Conservation (phyloP, 2,797 vertebrate species). For the Hippocampus kuda region DNA sequence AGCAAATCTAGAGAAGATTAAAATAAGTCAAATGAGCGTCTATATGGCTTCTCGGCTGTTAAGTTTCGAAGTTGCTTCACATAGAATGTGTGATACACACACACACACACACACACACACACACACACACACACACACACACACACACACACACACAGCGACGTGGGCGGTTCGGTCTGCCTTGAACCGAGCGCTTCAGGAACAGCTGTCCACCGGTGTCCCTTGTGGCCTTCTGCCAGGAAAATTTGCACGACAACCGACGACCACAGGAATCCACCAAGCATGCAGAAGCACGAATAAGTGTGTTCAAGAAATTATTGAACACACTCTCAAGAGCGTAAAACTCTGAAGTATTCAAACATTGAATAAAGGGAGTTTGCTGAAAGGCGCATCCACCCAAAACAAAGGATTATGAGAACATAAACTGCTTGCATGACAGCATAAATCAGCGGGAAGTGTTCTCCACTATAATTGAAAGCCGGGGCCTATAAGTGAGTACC, state of each 20-base stretch:
- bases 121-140: slow-evolving; percentile 13
- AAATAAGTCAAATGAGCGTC: slow-evolving; percentile 23
- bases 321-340: slow-evolving; percentile 23
- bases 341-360: slow-evolving; percentile 15
- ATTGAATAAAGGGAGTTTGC: slow-evolving; percentile 18
- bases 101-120: slow-evolving; percentile 13
- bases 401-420: slow-evolving; percentile 51
- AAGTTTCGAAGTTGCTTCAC: slow-evolving; percentile 14
- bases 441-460: slow-evolving; percentile 52
- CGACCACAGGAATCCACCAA: slow-evolving; percentile 35
- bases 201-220: slow-evolving; percentile 52
- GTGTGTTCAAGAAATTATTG: slow-evolving; percentile 6
- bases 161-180: slow-evolving; percentile 34
- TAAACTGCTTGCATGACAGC: slow-evolving; percentile 43
- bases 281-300: slow-evolving; percentile 23
- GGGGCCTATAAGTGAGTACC: slow-evolving; percentile 16
- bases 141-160: slow-evolving; percentile 12
- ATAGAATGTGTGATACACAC: slow-evolving; percentile 9
- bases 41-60: slow-evolving; percentile 41
- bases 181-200: slow-evolving; percentile 36
- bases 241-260: slow-evolving; percentile 37
- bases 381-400: slow-evolving; percentile 8
- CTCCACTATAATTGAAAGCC: slow-evolving; percentile 47
- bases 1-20: slow-evolving; percentile 16
- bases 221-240: slow-evolving; percentile 39